Base-by-base conservation (phyloP, 1,140 invertebrate genomes). In the Heliconius nattereri region DNA sequence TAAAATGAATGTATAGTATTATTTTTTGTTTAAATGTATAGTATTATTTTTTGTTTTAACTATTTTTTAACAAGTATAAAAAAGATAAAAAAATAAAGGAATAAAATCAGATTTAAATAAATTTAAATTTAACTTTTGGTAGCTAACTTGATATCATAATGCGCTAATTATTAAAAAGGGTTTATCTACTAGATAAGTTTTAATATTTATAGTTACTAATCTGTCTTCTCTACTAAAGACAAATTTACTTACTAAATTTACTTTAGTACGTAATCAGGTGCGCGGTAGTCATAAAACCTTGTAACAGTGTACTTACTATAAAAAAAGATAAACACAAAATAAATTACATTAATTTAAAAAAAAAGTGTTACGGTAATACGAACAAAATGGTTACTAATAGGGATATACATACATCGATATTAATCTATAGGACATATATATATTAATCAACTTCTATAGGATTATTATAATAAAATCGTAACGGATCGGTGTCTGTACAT, bases 121-220 rank as follows among this genome's bases (percentile, higher is more conserved):
- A 45, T 40, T 16, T n/a, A n/a, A n/a, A n/a, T n/a, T n/a, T n/a
- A n/a, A 9, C 40, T 19, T 26, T 66, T 20, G n/a, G 26, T 29
- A 29, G 60, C 23, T 11, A n/a, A 26, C 2, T 45, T 45, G 40
- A 45, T 16, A 45, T 37, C 60, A 60, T 71, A 76, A 76, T 29
- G 66, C 66, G 40, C 40, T 49, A 71, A 73, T 20, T 60, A 13
- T 29, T 66, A 29, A 66, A 26, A 66, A 78, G 60, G 57, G 37
- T 74, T 75, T 52, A 75, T 78, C 71, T 70, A 78, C 13, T n/a
- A 78, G 80, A 78, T 77, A 77, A 78, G 57, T 60, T 52, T 26
- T 78, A 73, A 81, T 78, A 81, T 82, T 86, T 84, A 85, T 84
- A 80, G 76, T 78, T 81, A 35, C 74, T 79, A 81, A 86, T 88